Conservation (phyloP, 2,888 invertebrate species). For the Hirtodrosophila histrioides region DNA sequence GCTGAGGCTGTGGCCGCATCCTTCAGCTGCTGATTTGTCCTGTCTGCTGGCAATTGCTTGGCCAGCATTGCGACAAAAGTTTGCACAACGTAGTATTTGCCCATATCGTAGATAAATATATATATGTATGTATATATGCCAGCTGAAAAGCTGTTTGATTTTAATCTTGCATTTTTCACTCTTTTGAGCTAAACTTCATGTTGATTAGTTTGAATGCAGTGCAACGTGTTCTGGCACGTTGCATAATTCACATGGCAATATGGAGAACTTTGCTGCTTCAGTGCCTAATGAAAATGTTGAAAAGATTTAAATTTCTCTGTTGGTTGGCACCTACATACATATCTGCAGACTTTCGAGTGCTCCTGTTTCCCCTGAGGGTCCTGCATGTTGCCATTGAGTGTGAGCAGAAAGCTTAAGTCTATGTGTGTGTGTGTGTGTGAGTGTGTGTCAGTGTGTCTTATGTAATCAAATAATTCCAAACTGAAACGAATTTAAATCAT, state of each 20-base stretch:
- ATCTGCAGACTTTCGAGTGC: conserved; percentile 17
- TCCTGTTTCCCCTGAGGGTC: conserved; percentile 15
- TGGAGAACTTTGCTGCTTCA: conserved; percentile 64
- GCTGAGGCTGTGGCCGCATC: conserved; percentile 1
- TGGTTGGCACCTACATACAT: conserved; percentile 43
- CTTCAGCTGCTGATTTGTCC: background rate
- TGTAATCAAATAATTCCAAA: conserved; percentile 53
- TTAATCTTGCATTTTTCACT: conserved; percentile 60
- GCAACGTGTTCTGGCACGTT: conserved; percentile 22
- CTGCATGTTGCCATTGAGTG: conserved; percentile 31
- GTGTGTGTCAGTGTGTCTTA: conserved; percentile 23
- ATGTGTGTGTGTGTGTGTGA: conserved; percentile 17
- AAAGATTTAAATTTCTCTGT: conserved; percentile 54
- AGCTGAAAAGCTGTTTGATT: conserved; percentile 61
- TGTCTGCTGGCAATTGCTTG: conserved; percentile 8
- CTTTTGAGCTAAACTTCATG: conserved; percentile 33
- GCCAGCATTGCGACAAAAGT: conserved; percentile 34
- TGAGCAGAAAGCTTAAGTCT: background rate
- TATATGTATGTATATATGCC: background rate
- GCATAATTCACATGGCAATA: conserved; percentile 45
- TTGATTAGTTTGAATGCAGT: conserved; percentile 34
- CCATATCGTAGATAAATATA: conserved; percentile 64
- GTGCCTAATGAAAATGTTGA: conserved; percentile 59
- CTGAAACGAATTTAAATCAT: conserved; percentile 62
- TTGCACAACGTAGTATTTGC: conserved; percentile 62